Base-by-base conservation (phyloP, 1,140 invertebrate genomes). In the Drosophila varians region DNA sequence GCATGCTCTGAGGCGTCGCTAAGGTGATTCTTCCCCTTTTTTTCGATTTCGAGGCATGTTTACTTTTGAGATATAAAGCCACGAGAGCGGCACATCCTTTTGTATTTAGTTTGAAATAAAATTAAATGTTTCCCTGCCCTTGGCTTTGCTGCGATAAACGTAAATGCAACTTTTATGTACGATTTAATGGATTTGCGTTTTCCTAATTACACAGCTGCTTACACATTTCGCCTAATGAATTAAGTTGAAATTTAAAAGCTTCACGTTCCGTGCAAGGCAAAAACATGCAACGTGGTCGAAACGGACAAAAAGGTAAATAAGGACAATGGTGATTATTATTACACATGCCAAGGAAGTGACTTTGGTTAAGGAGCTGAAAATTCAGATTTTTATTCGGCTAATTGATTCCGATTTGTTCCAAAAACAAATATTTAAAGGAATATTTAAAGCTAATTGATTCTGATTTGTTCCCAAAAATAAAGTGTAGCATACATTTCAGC, bases 151-250 rank as follows among this genome's bases (percentile, higher is more conserved):
- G 11, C 1, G 11, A 31, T 31, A 31, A 31, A 31, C 9, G 11
- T 11, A 31, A 31, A 31, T 31, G 28, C 9, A n/a, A 31, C 28
- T 31, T 3, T 31, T 31, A 4, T 31, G 28, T 55, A 11, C 8
- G 18, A 21, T 45, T 43, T 31, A 42, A 62, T 60, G 28, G 4
- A n/a, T 28, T 64, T 45, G 3, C 16, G 38, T 54, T 48, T 18
- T 16, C 38, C 14, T 34, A 51, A 57, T 56, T 48, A 56, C 42
- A 66, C 11, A 36, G 11, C 12, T 46, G 38, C 38, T 55, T 51
- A 61, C 58, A 54, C 46, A 84, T 80, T 79, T 79, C 62, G 57
- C 47, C 71, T 87, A 84, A 84, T 77, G 76, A 87, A 80, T 80
- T 65, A 69, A 69, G 72, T 86, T 79, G 56, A 3, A 46, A 46